Base-by-base conservation (phyloP, 2,888 invertebrate species). In the Nomada flava region DNA sequence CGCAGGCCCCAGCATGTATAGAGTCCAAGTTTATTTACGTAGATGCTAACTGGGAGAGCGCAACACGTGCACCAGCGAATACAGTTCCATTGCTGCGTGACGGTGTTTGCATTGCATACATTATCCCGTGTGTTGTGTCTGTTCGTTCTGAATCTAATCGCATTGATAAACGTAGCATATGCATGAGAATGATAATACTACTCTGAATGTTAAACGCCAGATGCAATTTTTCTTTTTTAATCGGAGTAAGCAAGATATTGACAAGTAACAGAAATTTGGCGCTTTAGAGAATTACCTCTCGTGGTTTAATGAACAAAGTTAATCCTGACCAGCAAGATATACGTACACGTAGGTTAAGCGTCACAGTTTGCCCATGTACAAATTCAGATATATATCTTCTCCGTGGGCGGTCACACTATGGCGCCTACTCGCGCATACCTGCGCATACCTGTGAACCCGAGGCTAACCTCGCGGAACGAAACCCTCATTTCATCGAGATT, bases 351-450 rank as follows among this genome's bases (percentile, higher is more conserved):
- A 47, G 47, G 47, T 47, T 47, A 47, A 74, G 69, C 84, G 89
- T 86, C 85, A 87, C 83, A 88, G 86, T 85, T 87, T 86, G 87
- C 88, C 84, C 87, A 87, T 87, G 83, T 85, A 79, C 77, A 79
- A 82, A 85, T 83, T 82, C 85, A 87, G 86, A 90, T 88, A 88
- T 89, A 86, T 80, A 86, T 80, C 77, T 89, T 84, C 87, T 83
- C 82, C 85, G 92, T 91, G 89, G 91, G 91, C 90, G 91, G 89
- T 91, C 86, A 85, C 87, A 83, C 90, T 89, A 88, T 91, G 92
- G 92, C 92, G 92, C 91, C 92, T 91, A 90, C 91, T 90, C 88
- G 81, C 68, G 81, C 89, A 90, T 90, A 90, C 88, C 88, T 89
- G 89, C 82, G 84, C 81, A 85, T 83, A 83, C 79, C 82, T 82